Percentiles rank a stretch among this genome's conserved stretches.
phyloP scores from a whole-genome alignment of 2,888 invertebrate species.

The Loripinus fragilis region DNA sequence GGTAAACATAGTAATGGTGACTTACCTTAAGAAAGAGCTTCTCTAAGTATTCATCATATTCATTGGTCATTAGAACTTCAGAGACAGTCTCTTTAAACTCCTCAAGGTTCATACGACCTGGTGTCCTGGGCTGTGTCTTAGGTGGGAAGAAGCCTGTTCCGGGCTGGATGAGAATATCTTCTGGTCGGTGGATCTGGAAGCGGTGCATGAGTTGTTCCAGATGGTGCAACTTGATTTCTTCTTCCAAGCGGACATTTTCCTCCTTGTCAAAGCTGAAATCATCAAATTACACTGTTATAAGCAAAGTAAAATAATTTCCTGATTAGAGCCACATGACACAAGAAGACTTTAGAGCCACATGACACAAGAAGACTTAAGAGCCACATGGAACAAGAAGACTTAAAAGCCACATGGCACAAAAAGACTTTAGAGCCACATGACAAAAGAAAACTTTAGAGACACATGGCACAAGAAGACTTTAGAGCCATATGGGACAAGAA shows the following conservation, averaged over 20 bases:
- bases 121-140: constrained; percentile 71
- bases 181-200: constrained; percentile 77
- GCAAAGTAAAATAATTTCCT: no score
- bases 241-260: constrained; percentile 79
- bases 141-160: constrained; percentile 74
- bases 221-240: constrained; percentile 81
- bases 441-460: no score
- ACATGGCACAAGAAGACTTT: no score
- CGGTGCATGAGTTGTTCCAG: constrained; percentile 79
- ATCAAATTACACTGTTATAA: no score
- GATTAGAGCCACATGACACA: no score
- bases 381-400: no score
- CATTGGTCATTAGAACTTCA: constrained; percentile 77
- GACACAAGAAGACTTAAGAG: no score
- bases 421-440: no score
- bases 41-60: constrained; percentile 81
- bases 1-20: no score
- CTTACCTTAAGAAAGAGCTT: constrained; percentile 82
- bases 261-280: constrained; percentile 76
- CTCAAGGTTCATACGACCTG: constrained; percentile 79
- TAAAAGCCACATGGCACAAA: no score
- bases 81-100: constrained; percentile 82
- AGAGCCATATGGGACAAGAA: no score
- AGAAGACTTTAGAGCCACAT: no score
- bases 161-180: constrained; percentile 70